phyloP scores from a whole-genome alignment of 2,888 invertebrate genomes.

The Thereva nobilitata region DNA sequence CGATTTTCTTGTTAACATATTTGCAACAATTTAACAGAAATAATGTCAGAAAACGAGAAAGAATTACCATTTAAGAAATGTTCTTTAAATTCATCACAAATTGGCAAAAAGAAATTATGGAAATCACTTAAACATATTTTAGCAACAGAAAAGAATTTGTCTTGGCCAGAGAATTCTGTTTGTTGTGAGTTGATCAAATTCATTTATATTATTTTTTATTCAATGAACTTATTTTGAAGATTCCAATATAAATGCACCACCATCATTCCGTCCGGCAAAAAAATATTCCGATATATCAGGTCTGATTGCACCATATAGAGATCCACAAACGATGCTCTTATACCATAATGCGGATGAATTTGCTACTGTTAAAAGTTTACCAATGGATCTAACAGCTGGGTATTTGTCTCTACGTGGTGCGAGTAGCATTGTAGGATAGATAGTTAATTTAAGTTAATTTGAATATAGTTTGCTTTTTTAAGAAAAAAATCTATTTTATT shows the following conservation, averaged over 20 bases:
- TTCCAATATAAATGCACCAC: constrained; percentile 87
- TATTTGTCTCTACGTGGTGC: constrained; percentile 85
- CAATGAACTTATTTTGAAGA: constrained; percentile 62
- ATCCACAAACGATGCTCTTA: constrained; percentile 86
- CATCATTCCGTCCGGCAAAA: constrained; percentile 87
- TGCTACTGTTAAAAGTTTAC: constrained; percentile 79
- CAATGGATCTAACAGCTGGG: constrained; percentile 90
- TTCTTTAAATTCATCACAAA: constrained; percentile 46
- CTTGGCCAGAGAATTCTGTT: constrained; percentile 77
- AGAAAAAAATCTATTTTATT: too few relatives aligned
- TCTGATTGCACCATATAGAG: constrained; percentile 82
- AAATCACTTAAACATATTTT: constrained; percentile 87
- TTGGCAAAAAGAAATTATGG: constrained; percentile 78
- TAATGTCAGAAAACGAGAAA: neutral
- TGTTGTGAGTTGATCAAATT: constrained; percentile 65
- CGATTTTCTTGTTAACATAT: too few relatives aligned
- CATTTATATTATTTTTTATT: neutral
- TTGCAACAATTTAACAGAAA: too few relatives aligned
- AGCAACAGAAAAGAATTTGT: constrained; percentile 74
- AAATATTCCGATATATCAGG: constrained; percentile 95
- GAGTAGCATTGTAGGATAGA: constrained; percentile 62
- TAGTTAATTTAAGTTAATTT: neutral
- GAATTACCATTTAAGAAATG: constrained; percentile 48
- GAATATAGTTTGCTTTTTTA: too few relatives aligned
- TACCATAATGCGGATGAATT: constrained; percentile 89